Evolutionary conservation across 2,113 vertebrate species (phyloP).

Genomic region (Mystacornis crossleyi): DNA sequence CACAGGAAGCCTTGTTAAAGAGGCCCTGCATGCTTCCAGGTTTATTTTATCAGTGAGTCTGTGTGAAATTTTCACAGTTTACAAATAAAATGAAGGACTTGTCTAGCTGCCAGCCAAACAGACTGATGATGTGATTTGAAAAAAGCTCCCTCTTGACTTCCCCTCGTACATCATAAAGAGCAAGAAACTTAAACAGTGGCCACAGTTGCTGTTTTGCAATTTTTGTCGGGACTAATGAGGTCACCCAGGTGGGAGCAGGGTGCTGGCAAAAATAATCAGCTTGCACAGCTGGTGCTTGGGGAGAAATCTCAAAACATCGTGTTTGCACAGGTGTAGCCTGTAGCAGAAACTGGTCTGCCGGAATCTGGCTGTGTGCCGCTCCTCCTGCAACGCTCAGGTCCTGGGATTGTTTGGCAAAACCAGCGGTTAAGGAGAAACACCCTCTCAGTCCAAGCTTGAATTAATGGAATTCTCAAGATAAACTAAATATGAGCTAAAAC

Average conservation of each 20-base stretch:
- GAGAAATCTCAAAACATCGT: not conserved
- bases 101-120: constrained; percentile 8
- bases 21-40: not conserved
- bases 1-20: not conserved
- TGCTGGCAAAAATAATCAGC: constrained; percentile 34
- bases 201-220: constrained; percentile 24
- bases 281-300: constrained; percentile 55
- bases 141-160: not conserved
- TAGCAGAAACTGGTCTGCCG: not conserved
- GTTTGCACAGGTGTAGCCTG: constrained; percentile 63
- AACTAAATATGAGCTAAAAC: not conserved
- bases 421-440: not conserved
- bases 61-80: constrained; percentile 53
- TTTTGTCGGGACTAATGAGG: constrained; percentile 40
- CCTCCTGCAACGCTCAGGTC: not conserved
- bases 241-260: constrained; percentile 6
- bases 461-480: not conserved
- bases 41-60: constrained; percentile 1
- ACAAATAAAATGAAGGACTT: constrained; percentile 48
- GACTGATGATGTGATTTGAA: constrained; percentile 7
- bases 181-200: constrained; percentile 36
- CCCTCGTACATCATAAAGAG: not conserved
- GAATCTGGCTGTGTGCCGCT: not conserved
- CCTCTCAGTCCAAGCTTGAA: not conserved
- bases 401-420: not conserved